phyloP scores from a whole-genome alignment of 2,888 invertebrate species.

The Phania funesta region DNA sequence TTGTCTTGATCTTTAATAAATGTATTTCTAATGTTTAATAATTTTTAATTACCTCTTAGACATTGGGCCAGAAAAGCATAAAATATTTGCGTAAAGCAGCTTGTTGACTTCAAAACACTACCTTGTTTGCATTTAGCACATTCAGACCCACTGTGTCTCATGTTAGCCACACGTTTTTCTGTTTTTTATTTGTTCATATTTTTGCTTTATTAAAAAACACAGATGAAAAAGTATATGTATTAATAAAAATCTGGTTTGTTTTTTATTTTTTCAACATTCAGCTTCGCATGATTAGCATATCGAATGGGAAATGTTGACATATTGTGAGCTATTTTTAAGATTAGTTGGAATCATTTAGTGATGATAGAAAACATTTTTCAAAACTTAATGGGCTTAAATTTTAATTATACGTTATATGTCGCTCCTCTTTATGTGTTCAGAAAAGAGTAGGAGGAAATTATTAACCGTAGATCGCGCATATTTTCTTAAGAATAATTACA shows the following conservation, averaged over 20 bases:
- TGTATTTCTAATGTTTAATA: slow-evolving; percentile 61
- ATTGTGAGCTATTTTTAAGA: slow-evolving; percentile 72
- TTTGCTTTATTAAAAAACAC: slow-evolving; percentile 6
- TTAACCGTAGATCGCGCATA: slow-evolving; percentile 19
- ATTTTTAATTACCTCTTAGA: slow-evolving; percentile 42
- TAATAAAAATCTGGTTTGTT: slow-evolving; percentile 54
- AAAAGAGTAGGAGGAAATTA: slow-evolving; percentile 41
- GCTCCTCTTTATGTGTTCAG: neutral
- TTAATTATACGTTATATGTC: slow-evolving; percentile 42
- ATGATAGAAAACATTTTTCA: slow-evolving; percentile 66
- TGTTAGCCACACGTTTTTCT: slow-evolving; percentile 41
- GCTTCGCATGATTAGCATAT: slow-evolving; percentile 74
- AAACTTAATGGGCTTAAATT: slow-evolving; percentile 60
- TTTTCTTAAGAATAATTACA: slow-evolving; percentile 42
- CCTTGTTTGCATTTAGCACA: neutral
- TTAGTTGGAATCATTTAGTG: slow-evolving; percentile 66
- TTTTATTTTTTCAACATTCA: slow-evolving; percentile 34
- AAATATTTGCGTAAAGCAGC: neutral
- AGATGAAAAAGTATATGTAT: slow-evolving; percentile 51
- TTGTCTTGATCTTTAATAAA: slow-evolving; percentile 53
- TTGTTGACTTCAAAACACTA: neutral
- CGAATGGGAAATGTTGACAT: slow-evolving; percentile 77
- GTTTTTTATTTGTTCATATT: slow-evolving; percentile 16
- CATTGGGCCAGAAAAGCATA: slow-evolving; percentile 15
- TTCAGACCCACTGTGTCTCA: slow-evolving; percentile 20